Base-by-base conservation (phyloP, 2,113 vertebrate species). In the Puffinus mauretanicus region DNA sequence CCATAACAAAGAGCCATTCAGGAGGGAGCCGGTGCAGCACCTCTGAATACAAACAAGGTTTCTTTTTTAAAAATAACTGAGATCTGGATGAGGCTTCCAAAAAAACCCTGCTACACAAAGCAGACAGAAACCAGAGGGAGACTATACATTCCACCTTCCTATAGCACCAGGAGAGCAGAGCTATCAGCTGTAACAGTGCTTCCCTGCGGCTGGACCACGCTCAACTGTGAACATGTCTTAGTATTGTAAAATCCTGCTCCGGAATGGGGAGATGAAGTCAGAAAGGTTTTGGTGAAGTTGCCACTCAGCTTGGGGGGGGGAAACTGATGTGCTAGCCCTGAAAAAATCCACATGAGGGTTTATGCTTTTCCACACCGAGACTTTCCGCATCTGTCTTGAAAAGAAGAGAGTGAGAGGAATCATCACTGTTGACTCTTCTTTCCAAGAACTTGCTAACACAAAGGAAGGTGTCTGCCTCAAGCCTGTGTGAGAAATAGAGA, bases 111-210 rank as follows among this genome's bases (percentile, higher is more conserved):
- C 38, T 44, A 46, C 34, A 40, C 25, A 61, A 76, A 85, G 49
- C 49, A 62, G n/a, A 27, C 18, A n/a, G 15, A 69, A 76, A 44
- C 3, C 30, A 61, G 52, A 72, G 16, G 34, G 46, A 87, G 4
- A 24, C 3, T 57, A 5, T 42, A 32, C 0, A 0, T 66, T 72
- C 11, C 11, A 66, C 34, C 7, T 62, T 86, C 26, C 32, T 25
- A 12, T 15, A 67, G 29, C 71, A 89, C 29, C 36, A 52, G 17
- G 47, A 78, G 8, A 66, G 25, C 11, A 0, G 2, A 66, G 64
- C 11, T 81, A 18, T 13, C 9, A 10, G 12, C n/a, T 61, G 32
- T 55, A 55, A 21, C 11, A 34, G 16, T 49, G 26, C 22, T 86
- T 71, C 46, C 10, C 30, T 60, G 18, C 6, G 5, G 11, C 27